Conservation (phyloP, 2,888 invertebrate genomes). For the Patella pellucida region DNA sequence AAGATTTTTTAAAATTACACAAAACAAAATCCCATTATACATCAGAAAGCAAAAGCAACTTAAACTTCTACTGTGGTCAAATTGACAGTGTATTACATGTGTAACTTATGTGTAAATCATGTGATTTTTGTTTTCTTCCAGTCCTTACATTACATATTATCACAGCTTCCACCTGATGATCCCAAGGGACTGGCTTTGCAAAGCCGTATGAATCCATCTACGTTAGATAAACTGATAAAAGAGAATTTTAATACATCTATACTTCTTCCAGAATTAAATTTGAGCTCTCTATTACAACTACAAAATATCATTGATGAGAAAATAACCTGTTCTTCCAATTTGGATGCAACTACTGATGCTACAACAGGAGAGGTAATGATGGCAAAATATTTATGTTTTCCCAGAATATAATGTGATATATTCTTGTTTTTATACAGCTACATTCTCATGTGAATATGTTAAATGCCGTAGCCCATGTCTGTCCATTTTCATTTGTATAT, state of each 20-base stretch:
- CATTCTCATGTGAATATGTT: too few relatives aligned
- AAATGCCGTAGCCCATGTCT: too few relatives aligned
- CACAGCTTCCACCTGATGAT: slow-evolving; percentile 52
- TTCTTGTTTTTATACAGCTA: too few relatives aligned
- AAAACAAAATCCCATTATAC: not conserved
- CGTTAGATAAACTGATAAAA: slow-evolving; percentile 47
- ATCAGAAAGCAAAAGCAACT: not conserved
- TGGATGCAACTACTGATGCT: too few relatives aligned
- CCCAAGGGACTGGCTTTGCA: slow-evolving; percentile 50
- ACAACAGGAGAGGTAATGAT: too few relatives aligned
- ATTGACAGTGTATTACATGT: too few relatives aligned
- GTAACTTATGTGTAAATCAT: not conserved
- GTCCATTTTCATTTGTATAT: too few relatives aligned
- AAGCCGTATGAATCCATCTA: slow-evolving; percentile 44
- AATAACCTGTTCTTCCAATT: slow-evolving; percentile 24
- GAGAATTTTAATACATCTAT: slow-evolving; percentile 47
- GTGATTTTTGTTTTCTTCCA: slow-evolving; percentile 33
- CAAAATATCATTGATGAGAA: slow-evolving; percentile 52
- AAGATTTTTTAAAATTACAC: not conserved
- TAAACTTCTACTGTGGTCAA: not conserved
- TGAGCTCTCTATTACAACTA: slow-evolving; percentile 46
- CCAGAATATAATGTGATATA: too few relatives aligned
- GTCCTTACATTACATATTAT: slow-evolving; percentile 58
- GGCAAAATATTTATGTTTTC: too few relatives aligned
- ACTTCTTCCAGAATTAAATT: slow-evolving; percentile 46